Conservation (phyloP, 2,888 invertebrate species). For the Rhogogaster chlorosoma region DNA sequence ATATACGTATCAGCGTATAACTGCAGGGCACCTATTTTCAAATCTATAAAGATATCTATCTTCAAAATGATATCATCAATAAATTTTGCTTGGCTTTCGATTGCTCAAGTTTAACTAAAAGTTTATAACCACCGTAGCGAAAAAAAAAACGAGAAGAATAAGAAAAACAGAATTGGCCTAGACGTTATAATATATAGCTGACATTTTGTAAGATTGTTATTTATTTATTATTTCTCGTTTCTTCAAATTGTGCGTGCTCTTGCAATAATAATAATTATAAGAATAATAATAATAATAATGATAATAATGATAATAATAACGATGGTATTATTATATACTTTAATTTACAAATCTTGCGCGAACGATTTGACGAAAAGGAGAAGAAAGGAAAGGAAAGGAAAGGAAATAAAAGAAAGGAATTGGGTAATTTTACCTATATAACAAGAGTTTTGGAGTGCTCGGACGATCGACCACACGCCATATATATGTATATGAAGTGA, state of each 20-base stretch:
- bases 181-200: conserved; percentile 1
- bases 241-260: conserved; percentile 52
- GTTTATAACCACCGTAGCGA: background rate
- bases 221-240: conserved; percentile 56
- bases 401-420: conserved; percentile 2
- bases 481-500: background rate
- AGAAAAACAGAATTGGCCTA: background rate
- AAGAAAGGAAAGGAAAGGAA: background rate
- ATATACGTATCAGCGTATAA: background rate
- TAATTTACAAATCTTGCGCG: conserved; percentile 47
- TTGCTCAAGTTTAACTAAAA: conserved; percentile 29
- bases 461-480: conserved; percentile 18
- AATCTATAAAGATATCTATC: background rate
- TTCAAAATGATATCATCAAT: background rate
- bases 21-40: background rate
- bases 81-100: conserved; percentile 36
- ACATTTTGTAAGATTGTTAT: conserved; percentile 46
- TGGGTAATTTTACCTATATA: background rate
- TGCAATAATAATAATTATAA: conserved; percentile 28
- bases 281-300: conserved; percentile 35
- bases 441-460: conserved; percentile 39
- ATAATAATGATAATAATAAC: conserved; percentile 48
- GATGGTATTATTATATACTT: conserved; percentile 43
- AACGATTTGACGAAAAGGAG: conserved; percentile 51
- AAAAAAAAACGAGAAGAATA: background rate